phyloP scores from a whole-genome alignment of 2,888 invertebrate genomes.

The Adineta ricciae region DNA sequence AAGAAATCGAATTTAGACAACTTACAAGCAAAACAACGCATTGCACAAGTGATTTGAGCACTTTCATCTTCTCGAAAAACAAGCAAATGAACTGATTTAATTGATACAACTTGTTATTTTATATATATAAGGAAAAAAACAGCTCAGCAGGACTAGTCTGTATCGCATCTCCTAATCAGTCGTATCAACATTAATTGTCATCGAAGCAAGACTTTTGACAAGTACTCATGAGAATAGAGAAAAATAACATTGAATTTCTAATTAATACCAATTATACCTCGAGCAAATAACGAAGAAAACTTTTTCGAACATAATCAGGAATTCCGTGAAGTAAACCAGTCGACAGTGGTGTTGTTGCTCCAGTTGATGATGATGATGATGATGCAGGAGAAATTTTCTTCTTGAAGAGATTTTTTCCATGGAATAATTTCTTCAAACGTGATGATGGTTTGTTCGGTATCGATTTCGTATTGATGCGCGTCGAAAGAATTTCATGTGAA shows the following conservation, averaged over 20 bases:
- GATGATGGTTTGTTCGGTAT: background rate
- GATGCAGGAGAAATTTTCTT: background rate
- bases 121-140: background rate
- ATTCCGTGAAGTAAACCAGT: background rate
- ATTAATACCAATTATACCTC: background rate
- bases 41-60: background rate
- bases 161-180: background rate
- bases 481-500: background rate
- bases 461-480: background rate
- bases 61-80: background rate
- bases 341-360: too few relatives aligned
- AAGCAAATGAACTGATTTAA: background rate
- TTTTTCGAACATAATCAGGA: constrained; percentile 15
- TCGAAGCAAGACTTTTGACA: constrained; percentile 5
- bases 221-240: constrained; percentile 1
- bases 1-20: background rate
- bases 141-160: background rate
- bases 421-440: background rate
- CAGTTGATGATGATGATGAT: background rate
- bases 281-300: constrained; percentile 6
- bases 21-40: background rate
- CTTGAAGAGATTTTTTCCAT: background rate
- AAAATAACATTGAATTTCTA: background rate
- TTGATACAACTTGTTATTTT: constrained; percentile 11
- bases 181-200: constrained; percentile 15